Evolutionary conservation across 1,140 invertebrate genomes (phyloP).

Genomic region (Antheraea pernyi): DNA sequence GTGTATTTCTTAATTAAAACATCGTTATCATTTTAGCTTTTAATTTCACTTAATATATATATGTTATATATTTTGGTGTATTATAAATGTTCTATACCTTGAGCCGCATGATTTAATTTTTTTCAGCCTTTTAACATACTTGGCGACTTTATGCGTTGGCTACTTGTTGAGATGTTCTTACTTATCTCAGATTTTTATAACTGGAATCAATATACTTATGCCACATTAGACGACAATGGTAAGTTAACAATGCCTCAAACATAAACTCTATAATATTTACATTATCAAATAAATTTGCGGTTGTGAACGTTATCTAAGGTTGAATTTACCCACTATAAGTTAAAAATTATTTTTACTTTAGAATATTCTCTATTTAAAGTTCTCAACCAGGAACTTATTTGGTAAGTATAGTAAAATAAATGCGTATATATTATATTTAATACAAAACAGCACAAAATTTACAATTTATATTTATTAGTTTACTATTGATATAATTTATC

Average conservation of each 20-base stretch:
- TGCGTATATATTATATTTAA: neutral
- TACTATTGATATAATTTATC: neutral
- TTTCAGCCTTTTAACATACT: conserved; percentile 55
- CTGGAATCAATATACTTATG: conserved; percentile 41
- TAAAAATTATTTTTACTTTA: too few species aligned
- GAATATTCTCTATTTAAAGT: neutral
- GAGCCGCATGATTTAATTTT: conserved; percentile 7
- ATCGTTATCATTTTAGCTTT: neutral
- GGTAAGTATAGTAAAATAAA: neutral
- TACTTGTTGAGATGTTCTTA: conserved; percentile 53
- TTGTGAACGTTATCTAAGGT: neutral
- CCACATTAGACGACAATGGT: conserved; percentile 33
- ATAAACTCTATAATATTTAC: neutral
- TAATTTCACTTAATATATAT: neutral
- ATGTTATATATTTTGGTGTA: neutral
- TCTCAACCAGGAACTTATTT: neutral
- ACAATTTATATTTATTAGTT: too few species aligned
- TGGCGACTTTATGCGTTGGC: conserved; percentile 53
- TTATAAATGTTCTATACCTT: neutral
- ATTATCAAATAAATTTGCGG: neutral
- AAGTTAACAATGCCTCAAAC: conserved; percentile 13
- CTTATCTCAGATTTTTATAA: conserved; percentile 47
- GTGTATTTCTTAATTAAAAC: too few species aligned
- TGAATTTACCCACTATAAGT: too few species aligned
- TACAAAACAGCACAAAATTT: neutral